Percentiles rank a stretch among this genome's conserved stretches.
Evolutionary conservation across 2,888 invertebrate genomes (phyloP).

Genomic region (Drosophila paramelanica): DNA sequence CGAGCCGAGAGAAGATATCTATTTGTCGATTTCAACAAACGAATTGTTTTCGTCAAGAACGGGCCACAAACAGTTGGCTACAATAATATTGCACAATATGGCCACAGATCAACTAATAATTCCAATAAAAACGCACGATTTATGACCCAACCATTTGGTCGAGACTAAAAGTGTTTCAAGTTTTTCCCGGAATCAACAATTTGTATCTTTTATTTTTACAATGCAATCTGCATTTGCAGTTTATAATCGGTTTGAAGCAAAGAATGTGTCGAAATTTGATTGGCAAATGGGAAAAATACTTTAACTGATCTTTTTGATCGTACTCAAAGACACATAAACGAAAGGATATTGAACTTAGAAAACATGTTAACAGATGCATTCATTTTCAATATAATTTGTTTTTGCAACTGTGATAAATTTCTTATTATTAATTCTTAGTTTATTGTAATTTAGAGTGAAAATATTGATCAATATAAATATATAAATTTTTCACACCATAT

Average conservation of each 20-base stretch:
- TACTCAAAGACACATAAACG: slow-evolving; percentile 11
- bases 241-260: slow-evolving; percentile 49
- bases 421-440: too few relatives aligned
- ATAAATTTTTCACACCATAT: too few relatives aligned
- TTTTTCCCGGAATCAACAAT: slow-evolving; percentile 53
- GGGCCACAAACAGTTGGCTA: slow-evolving; percentile 64
- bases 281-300: slow-evolving; percentile 65
- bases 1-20: slow-evolving; percentile 43
- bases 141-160: slow-evolving; percentile 54
- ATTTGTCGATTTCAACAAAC: slow-evolving; percentile 58
- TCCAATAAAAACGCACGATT: slow-evolving; percentile 71
- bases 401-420: too few relatives aligned
- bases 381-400: too few relatives aligned
- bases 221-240: slow-evolving; percentile 56
- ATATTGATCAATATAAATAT: too few relatives aligned
- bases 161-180: slow-evolving; percentile 44
- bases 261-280: slow-evolving; percentile 52
- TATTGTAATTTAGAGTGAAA: too few relatives aligned
- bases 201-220: slow-evolving; percentile 29
- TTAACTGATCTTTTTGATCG: slow-evolving; percentile 57
- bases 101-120: slow-evolving; percentile 80
- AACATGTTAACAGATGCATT: background rate
- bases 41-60: slow-evolving; percentile 75
- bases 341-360: slow-evolving; percentile 47
- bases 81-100: slow-evolving; percentile 78